Evolutionary conservation across 2,113 vertebrate genomes (phyloP).

Genomic region (Eubucco bourcierii): DNA sequence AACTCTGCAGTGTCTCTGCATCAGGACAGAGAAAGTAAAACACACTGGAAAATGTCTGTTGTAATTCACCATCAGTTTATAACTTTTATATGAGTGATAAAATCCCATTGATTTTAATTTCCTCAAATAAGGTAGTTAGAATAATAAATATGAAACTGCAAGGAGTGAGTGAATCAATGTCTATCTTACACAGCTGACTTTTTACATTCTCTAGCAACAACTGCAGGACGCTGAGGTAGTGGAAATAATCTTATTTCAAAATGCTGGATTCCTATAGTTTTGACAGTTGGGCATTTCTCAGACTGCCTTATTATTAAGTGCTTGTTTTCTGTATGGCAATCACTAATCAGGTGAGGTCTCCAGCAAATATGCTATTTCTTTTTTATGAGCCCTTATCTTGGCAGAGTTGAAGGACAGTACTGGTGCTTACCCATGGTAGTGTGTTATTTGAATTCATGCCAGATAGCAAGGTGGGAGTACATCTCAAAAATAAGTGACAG

Average conservation of each 20-base stretch:
- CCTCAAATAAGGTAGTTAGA: neutral
- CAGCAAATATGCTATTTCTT: slow-evolving; percentile 18
- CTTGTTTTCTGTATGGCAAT: slow-evolving; percentile 66
- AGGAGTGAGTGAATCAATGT: neutral
- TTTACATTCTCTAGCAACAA: slow-evolving; percentile 66
- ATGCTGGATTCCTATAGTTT: slow-evolving; percentile 76
- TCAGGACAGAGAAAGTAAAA: neutral
- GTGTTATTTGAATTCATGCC: neutral
- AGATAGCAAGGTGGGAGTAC: slow-evolving; percentile 14
- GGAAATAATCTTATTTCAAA: slow-evolving; percentile 78
- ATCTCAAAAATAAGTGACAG: slow-evolving; percentile 36
- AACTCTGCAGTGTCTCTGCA: fast-evolving
- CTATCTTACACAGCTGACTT: slow-evolving; percentile 14
- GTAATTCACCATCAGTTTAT: neutral
- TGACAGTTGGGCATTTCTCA: slow-evolving; percentile 80
- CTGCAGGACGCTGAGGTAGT: slow-evolving; percentile 46
- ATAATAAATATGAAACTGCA: neutral
- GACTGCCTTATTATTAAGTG: slow-evolving; percentile 82
- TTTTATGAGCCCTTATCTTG: neutral
- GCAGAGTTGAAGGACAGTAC: slow-evolving; percentile 12
- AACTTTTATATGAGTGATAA: neutral
- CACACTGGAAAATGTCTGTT: neutral
- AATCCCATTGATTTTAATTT: neutral
- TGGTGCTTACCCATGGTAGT: neutral
- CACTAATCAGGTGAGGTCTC: slow-evolving; percentile 62